A percentile compares a stretch with the other conserved stretches of the same genome.
Evolutionary conservation across 1,140 invertebrate genomes (phyloP).

Genomic region (Pseudomyrmex pallidus): DNA sequence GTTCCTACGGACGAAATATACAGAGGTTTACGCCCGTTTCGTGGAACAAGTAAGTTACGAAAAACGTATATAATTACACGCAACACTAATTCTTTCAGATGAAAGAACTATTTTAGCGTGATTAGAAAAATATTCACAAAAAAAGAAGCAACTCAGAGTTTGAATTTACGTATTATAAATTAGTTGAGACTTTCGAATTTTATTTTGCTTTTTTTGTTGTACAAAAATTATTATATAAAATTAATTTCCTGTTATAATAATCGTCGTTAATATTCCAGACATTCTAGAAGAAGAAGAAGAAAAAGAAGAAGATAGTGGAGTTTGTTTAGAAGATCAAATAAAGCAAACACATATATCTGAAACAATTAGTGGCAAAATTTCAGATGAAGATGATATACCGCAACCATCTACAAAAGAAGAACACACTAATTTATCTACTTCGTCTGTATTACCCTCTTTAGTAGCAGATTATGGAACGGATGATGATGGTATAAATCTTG

Average conservation of each 20-base stretch:
- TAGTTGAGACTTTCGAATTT: background rate
- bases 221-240: conserved; percentile 23
- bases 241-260: background rate
- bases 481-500: conserved; percentile 75
- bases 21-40: conserved; percentile 77
- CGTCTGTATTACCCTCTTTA: conserved; percentile 64
- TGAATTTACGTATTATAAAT: conserved; percentile 8
- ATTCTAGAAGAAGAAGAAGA: conserved; percentile 5
- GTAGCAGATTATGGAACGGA: conserved; percentile 79
- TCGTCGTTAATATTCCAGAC: conserved; percentile 14
- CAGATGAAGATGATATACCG: conserved; percentile 73
- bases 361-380: conserved; percentile 45
- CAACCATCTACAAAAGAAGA: background rate
- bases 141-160: background rate
- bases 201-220: background rate
- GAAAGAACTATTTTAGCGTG: background rate
- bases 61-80: background rate
- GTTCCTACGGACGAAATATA: conserved; percentile 59
- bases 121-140: background rate
- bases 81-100: background rate
- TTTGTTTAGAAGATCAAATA: background rate
- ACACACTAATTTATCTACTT: background rate
- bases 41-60: conserved; percentile 76
- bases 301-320: background rate
- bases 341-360: conserved; percentile 7